These are phyloP conservation scores for Heloderma charlesbogerti DNA, from an alignment of 2,113 vertebrate species.

Conservation along the genomic window DNA sequence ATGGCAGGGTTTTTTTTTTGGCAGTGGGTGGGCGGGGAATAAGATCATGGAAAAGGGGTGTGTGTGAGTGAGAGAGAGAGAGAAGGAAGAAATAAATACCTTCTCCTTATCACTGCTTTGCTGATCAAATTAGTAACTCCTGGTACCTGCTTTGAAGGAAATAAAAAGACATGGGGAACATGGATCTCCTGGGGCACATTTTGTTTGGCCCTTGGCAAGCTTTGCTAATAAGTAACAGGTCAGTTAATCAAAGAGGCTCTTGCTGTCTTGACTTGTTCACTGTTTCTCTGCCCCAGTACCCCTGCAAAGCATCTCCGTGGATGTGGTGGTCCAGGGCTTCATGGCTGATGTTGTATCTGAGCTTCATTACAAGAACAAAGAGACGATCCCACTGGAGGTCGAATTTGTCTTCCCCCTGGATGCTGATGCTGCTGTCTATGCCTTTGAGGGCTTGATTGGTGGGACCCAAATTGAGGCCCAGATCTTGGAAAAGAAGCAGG, in stretches of 20 bases:
- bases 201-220: background rate
- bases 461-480: constrained; percentile 80
- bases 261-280: background rate
- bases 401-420: constrained; percentile 87
- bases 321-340: constrained; percentile 78
- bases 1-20: no score
- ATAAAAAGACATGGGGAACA: no score
- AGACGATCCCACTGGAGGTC: constrained; percentile 78
- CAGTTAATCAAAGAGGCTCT: background rate
- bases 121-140: background rate
- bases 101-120: background rate
- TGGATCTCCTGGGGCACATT: no score
- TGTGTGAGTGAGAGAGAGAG: no score
- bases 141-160: background rate
- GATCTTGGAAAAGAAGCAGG: constrained; percentile 80
- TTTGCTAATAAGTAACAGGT: background rate
- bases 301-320: constrained; percentile 81
- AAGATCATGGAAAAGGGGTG: no score
- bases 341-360: constrained; percentile 82
- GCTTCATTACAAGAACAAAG: constrained; percentile 83
- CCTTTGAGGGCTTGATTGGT: constrained; percentile 81
- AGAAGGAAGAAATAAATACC: no score
- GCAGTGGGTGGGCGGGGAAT: no score
- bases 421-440: constrained; percentile 82
- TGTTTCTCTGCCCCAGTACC: constrained; percentile 72